These are phyloP conservation scores for Neoseiulus cucumeris DNA, from an alignment of 1,140 invertebrate genomes.

Conservation along the genomic window DNA sequence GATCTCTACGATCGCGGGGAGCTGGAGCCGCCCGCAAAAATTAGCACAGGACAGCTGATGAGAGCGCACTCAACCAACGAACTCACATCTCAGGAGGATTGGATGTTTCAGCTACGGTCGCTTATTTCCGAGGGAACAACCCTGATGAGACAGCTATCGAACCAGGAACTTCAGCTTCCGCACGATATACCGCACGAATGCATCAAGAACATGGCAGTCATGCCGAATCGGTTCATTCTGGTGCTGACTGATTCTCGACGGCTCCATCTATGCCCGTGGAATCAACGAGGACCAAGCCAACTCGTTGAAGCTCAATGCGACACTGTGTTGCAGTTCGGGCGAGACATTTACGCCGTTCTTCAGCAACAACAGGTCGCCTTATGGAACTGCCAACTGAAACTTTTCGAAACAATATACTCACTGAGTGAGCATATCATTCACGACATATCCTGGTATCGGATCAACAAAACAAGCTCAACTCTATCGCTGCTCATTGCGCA, in stretches of 20 bases:
- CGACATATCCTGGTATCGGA: conserved; percentile 4
- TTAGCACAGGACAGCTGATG: neutral
- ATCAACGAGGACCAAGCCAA: neutral
- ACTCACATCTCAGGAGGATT: neutral
- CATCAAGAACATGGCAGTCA: neutral
- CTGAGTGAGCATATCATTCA: neutral
- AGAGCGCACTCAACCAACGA: neutral
- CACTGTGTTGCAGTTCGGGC: neutral
- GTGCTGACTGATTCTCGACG: neutral
- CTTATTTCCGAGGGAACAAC: conserved; percentile 4
- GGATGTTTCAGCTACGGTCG: conserved; percentile 4
- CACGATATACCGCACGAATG: conserved; percentile 4
- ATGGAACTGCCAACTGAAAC: conserved; percentile 10
- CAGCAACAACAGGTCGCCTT: conserved; percentile 1
- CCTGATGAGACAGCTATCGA: conserved; percentile 4
- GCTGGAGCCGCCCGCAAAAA: neutral
- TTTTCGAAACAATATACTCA: neutral
- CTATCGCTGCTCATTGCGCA: neutral
- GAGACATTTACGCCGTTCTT: neutral
- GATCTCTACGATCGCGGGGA: neutral
- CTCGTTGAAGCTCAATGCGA: conserved; percentile 7
- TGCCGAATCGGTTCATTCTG: neutral
- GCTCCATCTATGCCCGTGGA: conserved; percentile 7
- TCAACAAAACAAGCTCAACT: neutral
- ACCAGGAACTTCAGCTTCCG: conserved; percentile 2